Evolutionary conservation across 2,113 vertebrate genomes (phyloP), one percentile per base, ranked within the genome.

Genomic region (Diadophis punctatus): DNA sequence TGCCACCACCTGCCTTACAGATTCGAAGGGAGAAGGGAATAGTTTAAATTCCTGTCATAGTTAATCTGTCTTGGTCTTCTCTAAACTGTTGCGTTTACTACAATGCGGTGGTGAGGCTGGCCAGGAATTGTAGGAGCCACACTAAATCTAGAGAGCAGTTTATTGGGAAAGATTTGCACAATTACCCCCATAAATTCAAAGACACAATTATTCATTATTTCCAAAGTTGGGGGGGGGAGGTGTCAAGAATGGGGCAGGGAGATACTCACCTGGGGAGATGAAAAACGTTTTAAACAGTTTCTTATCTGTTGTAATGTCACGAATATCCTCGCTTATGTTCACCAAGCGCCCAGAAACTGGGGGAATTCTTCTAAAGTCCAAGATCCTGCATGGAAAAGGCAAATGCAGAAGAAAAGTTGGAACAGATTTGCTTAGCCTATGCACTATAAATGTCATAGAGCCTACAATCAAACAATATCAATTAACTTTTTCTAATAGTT

Each of bases 271-370:
- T 55, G 98, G 98, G 14, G 98, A 99, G 49, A 93, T 98, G 91
- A 98, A 98, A 95, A 99, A 98, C 55, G 98, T 98, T 90, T 94
- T 96, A 53, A 97, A 97, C 94, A 98, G 96, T 95, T 98, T 98
- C 93, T 91, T 97, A 93, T 99, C 98, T 0, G 97, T 98, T 1
- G 98, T 98, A 94, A 98, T 93, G 46, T 98, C 97, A 94, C 97
- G 96, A 86, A 99, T 98, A 91, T 99, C 98, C 90, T 97, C 98
- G 0, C 98, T 97, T 92, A 98, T 96, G 63, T 98, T 98, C 90
- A 99, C 95, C 93, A 97, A 96, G 93, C 98, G 97, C 3, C 98
- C 98, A 48, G 98, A 96, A 74, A 96, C 98, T 0, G 98, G 98
- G 0, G 98, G 98, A 9, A 98, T 94, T 91, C 98, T 97, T 30